A percentile compares a stretch with the other conserved stretches of the same genome.
These are phyloP conservation scores for Pycnomerus fuliginosus DNA, from an alignment of 2,888 invertebrate species.

Conservation along the genomic window DNA sequence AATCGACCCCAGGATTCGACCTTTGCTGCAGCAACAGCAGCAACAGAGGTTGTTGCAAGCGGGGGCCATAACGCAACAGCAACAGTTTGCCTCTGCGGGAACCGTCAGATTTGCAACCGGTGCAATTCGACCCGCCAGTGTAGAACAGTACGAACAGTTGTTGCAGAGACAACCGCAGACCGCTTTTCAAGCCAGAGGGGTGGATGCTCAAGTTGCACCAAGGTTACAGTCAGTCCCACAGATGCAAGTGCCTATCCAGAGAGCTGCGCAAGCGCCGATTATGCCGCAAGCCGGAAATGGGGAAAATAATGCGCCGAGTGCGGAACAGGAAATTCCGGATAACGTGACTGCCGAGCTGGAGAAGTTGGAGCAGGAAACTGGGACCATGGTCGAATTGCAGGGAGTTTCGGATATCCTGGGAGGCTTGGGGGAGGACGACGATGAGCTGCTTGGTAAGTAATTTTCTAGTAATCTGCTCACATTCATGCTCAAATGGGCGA, in stretches of 20 bases:
- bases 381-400: constrained; percentile 59
- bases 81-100: constrained; percentile 26
- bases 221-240: background rate
- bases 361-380: constrained; percentile 68
- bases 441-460: constrained; percentile 67
- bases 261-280: background rate
- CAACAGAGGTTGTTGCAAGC: constrained; percentile 26
- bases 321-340: constrained; percentile 63
- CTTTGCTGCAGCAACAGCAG: constrained; percentile 52
- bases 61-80: constrained; percentile 28
- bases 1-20: constrained; percentile 50
- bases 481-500: too few relatives aligned
- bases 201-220: constrained; percentile 27
- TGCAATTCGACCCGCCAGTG: constrained; percentile 36
- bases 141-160: constrained; percentile 46
- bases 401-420: constrained; percentile 78
- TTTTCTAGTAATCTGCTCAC: too few relatives aligned
- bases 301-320: background rate
- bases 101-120: constrained; percentile 33
- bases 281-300: too few relatives aligned
- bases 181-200: constrained; percentile 28
- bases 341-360: constrained; percentile 69
- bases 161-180: constrained; percentile 41
- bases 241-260: background rate
- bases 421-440: constrained; percentile 82